A percentile compares a stretch with the other conserved stretches of the same genome.
These are phyloP conservation scores for Dioctria linearis DNA, from an alignment of 2,888 invertebrate species.

Conservation along the genomic window DNA sequence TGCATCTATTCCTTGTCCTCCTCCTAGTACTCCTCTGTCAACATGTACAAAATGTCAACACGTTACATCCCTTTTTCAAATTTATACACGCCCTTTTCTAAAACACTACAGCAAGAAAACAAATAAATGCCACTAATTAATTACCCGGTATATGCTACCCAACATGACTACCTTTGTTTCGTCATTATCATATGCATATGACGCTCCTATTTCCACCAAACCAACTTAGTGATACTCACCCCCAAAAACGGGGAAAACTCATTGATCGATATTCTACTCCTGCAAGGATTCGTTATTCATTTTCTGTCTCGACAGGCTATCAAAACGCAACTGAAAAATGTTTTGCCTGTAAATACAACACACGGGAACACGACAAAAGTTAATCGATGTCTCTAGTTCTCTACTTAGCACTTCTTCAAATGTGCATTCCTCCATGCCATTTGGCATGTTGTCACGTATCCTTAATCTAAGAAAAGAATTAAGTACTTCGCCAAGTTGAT, in stretches of 20 bases:
- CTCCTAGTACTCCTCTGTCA: no score
- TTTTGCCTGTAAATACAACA: neutral
- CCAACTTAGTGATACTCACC: neutral
- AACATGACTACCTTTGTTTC: constrained; percentile 15
- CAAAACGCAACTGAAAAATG: constrained; percentile 3
- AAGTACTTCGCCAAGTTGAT: neutral
- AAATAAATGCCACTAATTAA: constrained; percentile 15
- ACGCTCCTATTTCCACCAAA: constrained; percentile 20
- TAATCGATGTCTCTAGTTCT: constrained; percentile 15
- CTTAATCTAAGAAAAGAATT: constrained; percentile 6
- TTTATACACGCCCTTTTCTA: constrained; percentile 9
- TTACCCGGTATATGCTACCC: neutral
- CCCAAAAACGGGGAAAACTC: constrained; percentile 13
- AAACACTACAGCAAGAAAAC: neutral
- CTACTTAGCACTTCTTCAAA: constrained; percentile 17
- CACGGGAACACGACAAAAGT: neutral
- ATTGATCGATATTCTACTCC: constrained; percentile 27
- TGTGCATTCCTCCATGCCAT: constrained; percentile 4
- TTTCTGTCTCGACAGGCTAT: neutral
- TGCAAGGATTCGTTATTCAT: neutral
- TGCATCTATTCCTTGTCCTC: no score
- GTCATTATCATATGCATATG: neutral
- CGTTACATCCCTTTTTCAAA: neutral
- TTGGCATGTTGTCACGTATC: neutral
- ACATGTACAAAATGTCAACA: neutral